Percentiles rank a stretch among this genome's conserved stretches.
phyloP scores from a whole-genome alignment of 2,113 vertebrate genomes.

The Neogale vison region DNA sequence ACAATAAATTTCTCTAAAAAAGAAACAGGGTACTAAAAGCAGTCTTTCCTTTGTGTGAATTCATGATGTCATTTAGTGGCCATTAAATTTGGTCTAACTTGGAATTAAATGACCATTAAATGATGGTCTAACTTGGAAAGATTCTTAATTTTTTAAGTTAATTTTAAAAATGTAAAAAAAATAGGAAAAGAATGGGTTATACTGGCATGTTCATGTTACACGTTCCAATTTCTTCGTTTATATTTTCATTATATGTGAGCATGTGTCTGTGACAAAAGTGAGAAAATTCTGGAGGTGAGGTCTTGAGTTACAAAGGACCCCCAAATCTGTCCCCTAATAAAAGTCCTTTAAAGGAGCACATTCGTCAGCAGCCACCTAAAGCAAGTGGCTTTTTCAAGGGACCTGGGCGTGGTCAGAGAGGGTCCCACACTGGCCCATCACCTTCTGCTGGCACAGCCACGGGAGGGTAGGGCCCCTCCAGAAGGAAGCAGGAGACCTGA shows the following conservation, averaged over 20 bases:
- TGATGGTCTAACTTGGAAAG: neutral
- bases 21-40: neutral
- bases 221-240: fast-evolving
- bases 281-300: fast-evolving
- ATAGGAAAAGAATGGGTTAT: neutral
- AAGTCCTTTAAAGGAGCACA: no score
- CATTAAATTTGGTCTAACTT: neutral
- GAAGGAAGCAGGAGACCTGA: conserved; percentile 59
- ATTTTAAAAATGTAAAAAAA: neutral
- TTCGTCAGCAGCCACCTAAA: fast-evolving
- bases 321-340: fast-evolving
- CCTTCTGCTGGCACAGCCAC: conserved; percentile 39
- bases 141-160: neutral
- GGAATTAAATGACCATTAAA: neutral
- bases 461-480: neutral
- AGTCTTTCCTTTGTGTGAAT: neutral
- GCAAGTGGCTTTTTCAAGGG: conserved; percentile 20
- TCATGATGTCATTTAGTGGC: neutral
- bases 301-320: neutral
- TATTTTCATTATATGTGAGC: neutral
- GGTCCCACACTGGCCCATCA: conserved; percentile 49
- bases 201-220: neutral
- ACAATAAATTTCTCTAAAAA: neutral
- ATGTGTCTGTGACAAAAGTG: no score
- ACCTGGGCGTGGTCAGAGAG: conserved; percentile 41